Base-by-base conservation (phyloP, 2,797 vertebrate genomes). In the Crocidura indochinensis region DNA sequence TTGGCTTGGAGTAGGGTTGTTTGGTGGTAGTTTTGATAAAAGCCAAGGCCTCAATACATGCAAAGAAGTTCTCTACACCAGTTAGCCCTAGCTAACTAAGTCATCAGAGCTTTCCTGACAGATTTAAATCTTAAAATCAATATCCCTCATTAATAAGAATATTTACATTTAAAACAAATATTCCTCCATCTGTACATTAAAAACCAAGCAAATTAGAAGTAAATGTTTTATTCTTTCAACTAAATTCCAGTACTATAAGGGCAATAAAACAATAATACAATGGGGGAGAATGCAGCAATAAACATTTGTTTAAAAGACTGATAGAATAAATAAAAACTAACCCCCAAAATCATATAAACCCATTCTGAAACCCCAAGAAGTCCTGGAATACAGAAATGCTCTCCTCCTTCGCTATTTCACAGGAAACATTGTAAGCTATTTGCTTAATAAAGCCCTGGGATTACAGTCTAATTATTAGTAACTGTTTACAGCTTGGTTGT, bases 151-250 rank as follows among this genome's bases (percentile, higher is more conserved):
- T 22, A 2, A 22, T 60, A 88, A 96, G 94, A 38, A 96, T 92
- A 60, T 91, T 97, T 96, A 96, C 78, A 67, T 96, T 97, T 97
- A 92, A 96, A 65, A 65, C 95, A 90, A 76, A 96, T 92, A 97
- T 94, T 95, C 97, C 94, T 89, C 17, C 96, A 97, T 96, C 96
- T 97, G 95, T 93, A 94, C 96, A 98, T 97, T 97, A 97, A 97
- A 97, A 94, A 98, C 94, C 97, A 97, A 97, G 96, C 96, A 97
- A 92, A 95, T 97, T 97, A 98, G 97, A 98, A 98, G 98, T 98
- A 98, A 99, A 99, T 98, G 97, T 97, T 99, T 99, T 99, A 99
- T 99, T 99, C 98, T 97, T 98, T 97, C 98, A 98, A 98, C 98
- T 98, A 99, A 99, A 98, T 98, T 98, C 98, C 98, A 98, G 98